Evolutionary conservation across 2,888 invertebrate species (phyloP).

Genomic region (Iphiclides podalirius): DNA sequence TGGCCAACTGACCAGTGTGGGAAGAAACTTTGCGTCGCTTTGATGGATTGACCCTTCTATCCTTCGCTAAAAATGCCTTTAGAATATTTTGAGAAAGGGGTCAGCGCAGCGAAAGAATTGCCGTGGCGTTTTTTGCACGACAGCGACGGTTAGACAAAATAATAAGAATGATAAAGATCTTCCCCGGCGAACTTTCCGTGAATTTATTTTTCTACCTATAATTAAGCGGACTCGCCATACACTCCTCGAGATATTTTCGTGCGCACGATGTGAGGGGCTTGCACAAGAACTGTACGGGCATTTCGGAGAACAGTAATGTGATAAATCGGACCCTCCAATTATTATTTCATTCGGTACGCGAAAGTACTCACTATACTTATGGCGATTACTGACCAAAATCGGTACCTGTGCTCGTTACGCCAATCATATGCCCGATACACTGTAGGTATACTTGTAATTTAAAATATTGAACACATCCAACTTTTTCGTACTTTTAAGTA

Average conservation of each 20-base stretch:
- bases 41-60: conserved; percentile 64
- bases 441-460: conserved; percentile 19
- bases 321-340: conserved; percentile 78
- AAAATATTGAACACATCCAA: conserved; percentile 6
- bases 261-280: conserved; percentile 74
- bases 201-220: conserved; percentile 73
- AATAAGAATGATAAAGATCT: conserved; percentile 55
- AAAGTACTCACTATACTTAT: conserved; percentile 73
- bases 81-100: conserved; percentile 52
- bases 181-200: conserved; percentile 62
- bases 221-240: conserved; percentile 69
- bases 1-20: conserved; percentile 74
- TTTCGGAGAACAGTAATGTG: conserved; percentile 76
- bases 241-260: conserved; percentile 72
- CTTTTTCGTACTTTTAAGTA: background rate
- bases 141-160: conserved; percentile 60
- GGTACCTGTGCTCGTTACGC: conserved; percentile 70
- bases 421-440: conserved; percentile 54
- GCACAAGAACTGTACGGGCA: conserved; percentile 72
- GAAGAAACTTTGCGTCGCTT: conserved; percentile 57
- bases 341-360: conserved; percentile 75
- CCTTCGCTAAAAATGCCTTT: conserved; percentile 55
- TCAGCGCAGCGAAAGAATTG: conserved; percentile 49
- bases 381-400: conserved; percentile 76
- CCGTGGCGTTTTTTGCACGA: conserved; percentile 58